Base-by-base conservation (phyloP, 2,797 vertebrate genomes). In the Agapornis canus region DNA sequence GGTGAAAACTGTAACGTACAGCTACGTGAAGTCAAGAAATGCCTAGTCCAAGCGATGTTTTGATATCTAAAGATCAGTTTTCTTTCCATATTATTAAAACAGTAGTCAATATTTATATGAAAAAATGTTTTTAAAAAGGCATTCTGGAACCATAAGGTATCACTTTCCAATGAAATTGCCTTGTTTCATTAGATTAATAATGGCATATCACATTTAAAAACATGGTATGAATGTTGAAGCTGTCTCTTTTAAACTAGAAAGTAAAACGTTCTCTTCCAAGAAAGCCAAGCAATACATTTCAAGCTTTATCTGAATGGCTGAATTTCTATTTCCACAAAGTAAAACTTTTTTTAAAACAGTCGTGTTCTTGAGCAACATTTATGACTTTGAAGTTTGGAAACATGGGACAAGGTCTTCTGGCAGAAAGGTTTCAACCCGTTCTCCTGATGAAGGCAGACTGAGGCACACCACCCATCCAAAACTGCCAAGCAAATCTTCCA, bases 341-440 rank as follows among this genome's bases (percentile, higher is more conserved):
- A 73, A 75, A 57, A 40, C 9, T 16, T 78, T 22, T 22, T 75
- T 42, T 27, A 57, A 51, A 76, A 43, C 1, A 0, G n/a, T 31
- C 15, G 35, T 2, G 0, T 48, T 76, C 47, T 75, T 16, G 3
- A 21, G 27, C 31, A 90, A 61, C 3, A 14, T 12, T 76, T 65
- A 54, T 65, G 4, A 27, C 37, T 82, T 51, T 32, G 42, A 60
- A 75, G 65, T 60, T 69, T 31, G 37, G 31, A 69, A 76, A 59
- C 56, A 63, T 29, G 1, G 1, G 16, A 51, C 37, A 8, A 39
- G 9, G 7, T 51, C 22, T 57, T 68, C 52, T 1, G 1, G 37
- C 26, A 9, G 35, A 40, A 65, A 82, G 13, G 8, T 69, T 82
- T 84, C 48, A 27, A 15, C 15, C 5, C 11, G 5, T 60, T 60